These are phyloP conservation scores for Scaptomyza tumidula DNA, from an alignment of 2,888 invertebrate species.

Conservation along the genomic window DNA sequence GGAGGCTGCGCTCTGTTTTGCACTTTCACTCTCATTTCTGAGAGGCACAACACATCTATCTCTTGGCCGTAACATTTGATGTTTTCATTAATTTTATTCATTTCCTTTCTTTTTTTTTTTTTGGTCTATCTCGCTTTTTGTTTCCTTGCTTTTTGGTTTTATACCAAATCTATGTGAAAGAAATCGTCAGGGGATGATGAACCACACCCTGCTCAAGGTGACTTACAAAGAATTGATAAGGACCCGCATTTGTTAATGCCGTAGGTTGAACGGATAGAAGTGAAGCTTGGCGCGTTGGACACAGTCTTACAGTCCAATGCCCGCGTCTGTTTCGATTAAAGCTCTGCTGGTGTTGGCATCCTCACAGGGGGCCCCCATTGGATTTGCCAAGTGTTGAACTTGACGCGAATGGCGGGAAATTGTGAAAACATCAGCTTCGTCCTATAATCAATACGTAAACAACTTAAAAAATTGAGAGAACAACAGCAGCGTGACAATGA, in stretches of 20 bases:
- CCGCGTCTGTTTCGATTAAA: constrained; percentile 8
- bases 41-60: neutral
- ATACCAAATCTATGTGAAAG: constrained; percentile 10
- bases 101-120: neutral
- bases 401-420: constrained; percentile 11
- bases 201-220: constrained; percentile 25
- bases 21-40: constrained; percentile 44
- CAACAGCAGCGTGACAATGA: neutral
- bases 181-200: constrained; percentile 8
- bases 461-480: neutral
- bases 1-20: constrained; percentile 46
- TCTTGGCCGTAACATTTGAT: constrained; percentile 13
- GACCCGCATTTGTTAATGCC: constrained; percentile 1
- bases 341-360: neutral
- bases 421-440: constrained; percentile 8
- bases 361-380: neutral
- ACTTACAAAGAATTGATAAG: constrained; percentile 13
- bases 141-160: constrained; percentile 1
- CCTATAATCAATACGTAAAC: constrained; percentile 4
- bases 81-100: constrained; percentile 7
- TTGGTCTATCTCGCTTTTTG: neutral
- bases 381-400: constrained; percentile 10
- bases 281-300: constrained; percentile 1
- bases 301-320: constrained; percentile 8
- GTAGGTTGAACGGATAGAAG: constrained; percentile 1